Percentiles rank a stretch among this genome's conserved stretches.
Evolutionary conservation across 2,888 invertebrate species (phyloP).

Genomic region (Drosophila longiperda): DNA sequence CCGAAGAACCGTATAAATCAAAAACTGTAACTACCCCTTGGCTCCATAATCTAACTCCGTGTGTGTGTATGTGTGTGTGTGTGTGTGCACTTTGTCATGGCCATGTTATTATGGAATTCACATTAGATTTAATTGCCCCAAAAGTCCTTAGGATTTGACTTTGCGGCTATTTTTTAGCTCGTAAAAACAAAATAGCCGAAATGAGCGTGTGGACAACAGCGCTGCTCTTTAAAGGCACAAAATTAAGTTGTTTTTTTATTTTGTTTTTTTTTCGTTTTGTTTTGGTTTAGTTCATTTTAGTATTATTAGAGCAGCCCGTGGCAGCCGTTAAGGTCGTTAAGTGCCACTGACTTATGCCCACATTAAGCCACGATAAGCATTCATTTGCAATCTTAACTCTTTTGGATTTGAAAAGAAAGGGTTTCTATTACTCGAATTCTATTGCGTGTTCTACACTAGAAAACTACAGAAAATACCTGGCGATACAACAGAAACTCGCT

Average conservation of each 20-base stretch:
- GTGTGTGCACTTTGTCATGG: slow-evolving; percentile 67
- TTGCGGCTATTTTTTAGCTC: slow-evolving; percentile 65
- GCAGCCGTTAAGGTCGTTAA: slow-evolving; percentile 76
- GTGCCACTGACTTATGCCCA: slow-evolving; percentile 57
- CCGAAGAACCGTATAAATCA: slow-evolving; percentile 81
- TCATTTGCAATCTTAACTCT: slow-evolving; percentile 57
- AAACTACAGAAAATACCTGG: background rate
- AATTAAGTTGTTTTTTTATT: slow-evolving; percentile 74
- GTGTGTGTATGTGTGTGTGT: background rate
- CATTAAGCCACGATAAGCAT: slow-evolving; percentile 76
- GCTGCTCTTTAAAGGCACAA: slow-evolving; percentile 48
- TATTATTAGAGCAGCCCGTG: slow-evolving; percentile 60
- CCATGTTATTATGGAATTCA: slow-evolving; percentile 77
- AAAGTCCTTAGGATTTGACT: slow-evolving; percentile 40
- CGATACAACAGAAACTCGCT: background rate
- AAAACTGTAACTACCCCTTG: slow-evolving; percentile 65
- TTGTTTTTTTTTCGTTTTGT: slow-evolving; percentile 30
- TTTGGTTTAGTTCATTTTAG: background rate
- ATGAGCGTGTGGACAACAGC: slow-evolving; percentile 41
- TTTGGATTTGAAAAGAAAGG: slow-evolving; percentile 29
- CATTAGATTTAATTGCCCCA: slow-evolving; percentile 75
- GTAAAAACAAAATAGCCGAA: slow-evolving; percentile 50
- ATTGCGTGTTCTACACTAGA: background rate
- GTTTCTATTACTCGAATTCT: slow-evolving; percentile 12
- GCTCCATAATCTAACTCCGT: slow-evolving; percentile 22